phyloP scores from a whole-genome alignment of 2,113 vertebrate species.

The Gobius niger region DNA sequence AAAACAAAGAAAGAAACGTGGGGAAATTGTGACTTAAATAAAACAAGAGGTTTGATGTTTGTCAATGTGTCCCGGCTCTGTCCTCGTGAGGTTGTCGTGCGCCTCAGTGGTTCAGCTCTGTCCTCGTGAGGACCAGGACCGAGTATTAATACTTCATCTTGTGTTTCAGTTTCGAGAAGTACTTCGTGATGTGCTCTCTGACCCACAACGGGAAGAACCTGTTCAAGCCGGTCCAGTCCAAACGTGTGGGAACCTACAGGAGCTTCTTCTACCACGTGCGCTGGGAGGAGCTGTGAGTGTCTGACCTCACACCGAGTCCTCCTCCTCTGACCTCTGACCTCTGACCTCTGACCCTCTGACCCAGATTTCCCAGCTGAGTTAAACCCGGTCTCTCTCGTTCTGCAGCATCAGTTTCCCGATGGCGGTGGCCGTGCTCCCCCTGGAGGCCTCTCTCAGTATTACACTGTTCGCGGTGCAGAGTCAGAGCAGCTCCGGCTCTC shows the following conservation, averaged over 20 bases:
- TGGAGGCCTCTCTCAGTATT: constrained; percentile 89
- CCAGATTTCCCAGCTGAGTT: no score
- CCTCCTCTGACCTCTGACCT: no score
- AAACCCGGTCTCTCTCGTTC: not conserved
- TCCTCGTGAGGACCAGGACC: no score
- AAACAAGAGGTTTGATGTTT: no score
- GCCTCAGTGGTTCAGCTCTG: no score
- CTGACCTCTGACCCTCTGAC: no score
- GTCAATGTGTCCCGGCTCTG: no score
- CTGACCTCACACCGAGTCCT: no score
- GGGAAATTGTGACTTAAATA: no score
- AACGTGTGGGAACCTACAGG: constrained; percentile 94
- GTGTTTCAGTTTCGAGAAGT: constrained; percentile 89
- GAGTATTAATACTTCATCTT: no score
- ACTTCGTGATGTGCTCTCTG: constrained; percentile 91
- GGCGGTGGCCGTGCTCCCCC: constrained; percentile 89
- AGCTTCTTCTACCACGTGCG: constrained; percentile 98
- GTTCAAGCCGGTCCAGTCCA: constrained; percentile 96
- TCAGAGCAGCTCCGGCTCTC: constrained; percentile 88
- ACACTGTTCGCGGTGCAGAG: constrained; percentile 89
- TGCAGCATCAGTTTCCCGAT: constrained; percentile 94
- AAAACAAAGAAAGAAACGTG: no score
- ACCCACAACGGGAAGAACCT: constrained; percentile 93
- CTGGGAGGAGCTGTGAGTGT: constrained; percentile 97
- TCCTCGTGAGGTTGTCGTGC: no score